These are phyloP conservation scores for Pasiphila rectangulata DNA, from an alignment of 2,888 invertebrate species.

Conservation along the genomic window DNA sequence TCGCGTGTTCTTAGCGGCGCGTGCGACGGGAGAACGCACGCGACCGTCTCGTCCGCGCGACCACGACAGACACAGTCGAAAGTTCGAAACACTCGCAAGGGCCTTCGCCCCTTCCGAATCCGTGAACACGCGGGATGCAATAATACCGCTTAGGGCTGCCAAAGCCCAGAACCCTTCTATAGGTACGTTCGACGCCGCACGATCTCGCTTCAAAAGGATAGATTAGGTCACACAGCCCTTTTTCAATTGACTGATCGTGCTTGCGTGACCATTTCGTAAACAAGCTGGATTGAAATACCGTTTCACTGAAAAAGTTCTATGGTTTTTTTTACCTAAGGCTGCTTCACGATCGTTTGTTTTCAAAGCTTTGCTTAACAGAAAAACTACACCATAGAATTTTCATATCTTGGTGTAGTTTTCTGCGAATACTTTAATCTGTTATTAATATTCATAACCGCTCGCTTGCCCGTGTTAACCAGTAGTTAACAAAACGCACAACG, in stretches of 20 bases:
- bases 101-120: constrained; percentile 77
- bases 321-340: no score
- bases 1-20: constrained; percentile 45
- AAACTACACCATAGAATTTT: no score
- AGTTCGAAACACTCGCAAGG: constrained; percentile 60
- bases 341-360: no score
- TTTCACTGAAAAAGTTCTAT: neutral
- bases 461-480: no score
- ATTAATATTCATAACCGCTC: no score
- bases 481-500: no score
- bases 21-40: constrained; percentile 62
- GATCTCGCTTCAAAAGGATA: constrained; percentile 13
- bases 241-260: constrained; percentile 20
- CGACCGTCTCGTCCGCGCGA: constrained; percentile 70
- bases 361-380: no score
- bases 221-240: constrained; percentile 23
- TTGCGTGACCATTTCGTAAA: constrained; percentile 13
- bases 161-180: constrained; percentile 16
- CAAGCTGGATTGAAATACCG: neutral
- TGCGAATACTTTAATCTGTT: no score
- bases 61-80: constrained; percentile 68
- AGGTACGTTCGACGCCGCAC: constrained; percentile 8
- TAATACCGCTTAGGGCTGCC: constrained; percentile 58
- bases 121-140: constrained; percentile 76
- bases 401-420: no score